These are phyloP conservation scores for Chrosomus eos DNA, from an alignment of 2,797 vertebrate genomes.

Conservation along the genomic window DNA sequence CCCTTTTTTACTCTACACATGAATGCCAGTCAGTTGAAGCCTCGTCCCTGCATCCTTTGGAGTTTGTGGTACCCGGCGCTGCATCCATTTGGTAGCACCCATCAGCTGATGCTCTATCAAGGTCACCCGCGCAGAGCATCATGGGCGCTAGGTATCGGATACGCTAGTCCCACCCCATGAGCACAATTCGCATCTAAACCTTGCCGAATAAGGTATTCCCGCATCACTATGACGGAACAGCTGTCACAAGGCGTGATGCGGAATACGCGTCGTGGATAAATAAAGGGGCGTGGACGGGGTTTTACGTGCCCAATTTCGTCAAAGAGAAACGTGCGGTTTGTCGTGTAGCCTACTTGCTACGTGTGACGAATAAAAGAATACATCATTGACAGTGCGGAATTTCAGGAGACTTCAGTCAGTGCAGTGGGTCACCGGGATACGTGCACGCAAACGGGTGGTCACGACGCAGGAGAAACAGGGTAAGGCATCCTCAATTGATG, in stretches of 20 bases:
- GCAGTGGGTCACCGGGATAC: conserved; percentile 23
- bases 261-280: conserved; percentile 48
- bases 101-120: conserved; percentile 67
- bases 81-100: conserved; percentile 68
- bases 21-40: not conserved
- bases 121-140: conserved; percentile 72
- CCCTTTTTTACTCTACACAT: not conserved
- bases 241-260: conserved; percentile 62
- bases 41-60: not conserved
- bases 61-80: conserved; percentile 42
- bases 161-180: conserved; percentile 56
- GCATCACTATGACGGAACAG: conserved; percentile 34
- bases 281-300: conserved; percentile 7
- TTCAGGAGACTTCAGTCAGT: not conserved
- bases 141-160: conserved; percentile 61
- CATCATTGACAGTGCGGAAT: not conserved
- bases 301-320: conserved; percentile 49
- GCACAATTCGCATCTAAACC: not conserved
- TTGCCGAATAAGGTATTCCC: conserved; percentile 1
- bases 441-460: conserved; percentile 36
- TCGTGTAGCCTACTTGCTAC: conserved; percentile 49
- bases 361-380: conserved; percentile 27
- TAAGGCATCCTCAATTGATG: not conserved
- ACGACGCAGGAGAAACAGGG: conserved; percentile 57
- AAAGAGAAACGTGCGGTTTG: conserved; percentile 66